Evolutionary conservation across 2,797 vertebrate genomes (phyloP), one percentile per base, ranked within the genome.

Genomic region (Dromococcyx pavoninus): DNA sequence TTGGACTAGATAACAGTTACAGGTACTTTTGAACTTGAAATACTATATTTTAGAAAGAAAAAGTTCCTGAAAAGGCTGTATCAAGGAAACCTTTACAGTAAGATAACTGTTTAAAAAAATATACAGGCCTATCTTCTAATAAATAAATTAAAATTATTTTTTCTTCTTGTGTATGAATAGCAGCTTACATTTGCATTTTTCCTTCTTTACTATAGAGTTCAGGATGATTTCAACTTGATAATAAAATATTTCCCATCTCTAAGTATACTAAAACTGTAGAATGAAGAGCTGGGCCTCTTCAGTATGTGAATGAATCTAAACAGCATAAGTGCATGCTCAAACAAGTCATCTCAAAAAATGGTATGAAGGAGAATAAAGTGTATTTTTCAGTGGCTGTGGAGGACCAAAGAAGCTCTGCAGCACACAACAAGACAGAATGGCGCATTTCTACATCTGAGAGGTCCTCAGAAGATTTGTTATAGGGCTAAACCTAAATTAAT

Each of bases 291-390:
- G 9, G 5, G 3, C 7, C 22, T 78, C 30, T 58, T 78, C 27
- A 12, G 9, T 73, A 17, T 32, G 19, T 7, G 11, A 81, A 51
- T 60, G 5, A 41, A 53, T 57, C 35, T 53, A 57, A 85, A 57
- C 3, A 53, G 17, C 25, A 75, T 43, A 81, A 81, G 4, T 32
- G 1, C 2, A 4, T 16, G 3, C 9, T 75, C 0, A 0, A 84
- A 53, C 4, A 43, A 41, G 4, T 6, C 74, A 6, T 56, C 11
- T 54, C 64, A 30, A 39, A 53, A 74, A 43, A n/a, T 21, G 48
- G 11, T 25, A 25, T 19, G 35, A 72, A 64, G 17, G 7, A 51
- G 12, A 85, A 67, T 22, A 67, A 53, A 35, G 3, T 56, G 3
- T 9, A 22, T 35, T 91, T 92, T 67, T 5, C 17, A 11, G 16